A percentile compares a stretch with the other conserved stretches of the same genome.
Evolutionary conservation across 2,113 vertebrate species (phyloP).

Genomic region (Camarhynchus parvulus): DNA sequence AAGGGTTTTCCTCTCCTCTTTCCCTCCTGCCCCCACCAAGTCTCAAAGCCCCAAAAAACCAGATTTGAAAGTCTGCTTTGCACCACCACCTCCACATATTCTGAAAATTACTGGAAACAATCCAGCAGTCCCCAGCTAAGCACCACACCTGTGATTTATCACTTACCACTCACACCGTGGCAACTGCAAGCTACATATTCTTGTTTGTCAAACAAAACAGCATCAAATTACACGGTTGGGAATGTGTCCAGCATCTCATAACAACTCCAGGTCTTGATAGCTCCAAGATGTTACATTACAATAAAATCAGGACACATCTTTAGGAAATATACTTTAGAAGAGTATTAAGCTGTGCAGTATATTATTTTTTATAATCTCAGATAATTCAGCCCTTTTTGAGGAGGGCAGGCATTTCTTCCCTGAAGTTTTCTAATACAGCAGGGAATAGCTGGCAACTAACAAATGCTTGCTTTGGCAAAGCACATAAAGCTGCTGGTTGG

Average conservation of each 20-base stretch:
- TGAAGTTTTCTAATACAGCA: not conserved
- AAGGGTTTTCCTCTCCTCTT: not conserved
- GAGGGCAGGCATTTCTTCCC: not conserved
- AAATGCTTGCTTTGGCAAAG: not conserved
- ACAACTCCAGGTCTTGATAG: not conserved
- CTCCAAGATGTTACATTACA: slow-evolving; percentile 4
- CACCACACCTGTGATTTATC: slow-evolving; percentile 26
- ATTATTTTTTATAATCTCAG: not conserved
- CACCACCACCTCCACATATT: not conserved
- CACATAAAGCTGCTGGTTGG: not conserved
- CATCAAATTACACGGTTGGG: not conserved
- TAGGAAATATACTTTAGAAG: not conserved
- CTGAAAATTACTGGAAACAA: not conserved
- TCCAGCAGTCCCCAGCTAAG: not conserved
- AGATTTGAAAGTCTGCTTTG: not conserved
- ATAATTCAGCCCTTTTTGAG: not conserved
- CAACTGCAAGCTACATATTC: not conserved
- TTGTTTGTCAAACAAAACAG: slow-evolving; percentile 36
- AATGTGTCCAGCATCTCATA: not conserved
- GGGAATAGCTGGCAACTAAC: not conserved
- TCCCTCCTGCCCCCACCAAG: not conserved
- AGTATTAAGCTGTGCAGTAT: not conserved
- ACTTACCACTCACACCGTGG: not conserved
- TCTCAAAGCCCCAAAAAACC: not conserved
- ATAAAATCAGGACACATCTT: not conserved